phyloP scores from a whole-genome alignment of 2,797 vertebrate species.

The Parauchenoglanis punctatus region DNA sequence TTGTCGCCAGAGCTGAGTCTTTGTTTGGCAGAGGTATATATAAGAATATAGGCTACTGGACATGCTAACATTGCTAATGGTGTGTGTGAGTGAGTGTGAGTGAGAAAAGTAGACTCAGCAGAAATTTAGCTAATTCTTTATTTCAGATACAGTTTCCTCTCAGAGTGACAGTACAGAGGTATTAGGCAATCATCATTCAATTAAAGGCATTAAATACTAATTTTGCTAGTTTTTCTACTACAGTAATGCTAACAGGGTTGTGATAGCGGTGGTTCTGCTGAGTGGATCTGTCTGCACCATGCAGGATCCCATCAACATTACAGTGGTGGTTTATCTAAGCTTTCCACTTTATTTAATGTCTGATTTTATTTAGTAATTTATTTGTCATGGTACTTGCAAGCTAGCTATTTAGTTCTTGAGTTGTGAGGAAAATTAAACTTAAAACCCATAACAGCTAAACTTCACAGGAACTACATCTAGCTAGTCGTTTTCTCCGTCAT shows the following conservation, averaged over 20 bases:
- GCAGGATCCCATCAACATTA: neutral
- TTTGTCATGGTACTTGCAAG: neutral
- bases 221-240: neutral
- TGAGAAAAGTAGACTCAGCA: neutral
- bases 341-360: neutral
- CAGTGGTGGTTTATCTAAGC: neutral
- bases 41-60: neutral
- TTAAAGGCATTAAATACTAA: neutral
- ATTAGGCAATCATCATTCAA: neutral
- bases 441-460: neutral
- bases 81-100: neutral
- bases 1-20: neutral
- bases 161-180: neutral
- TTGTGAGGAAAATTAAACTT: neutral
- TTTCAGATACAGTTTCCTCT: neutral
- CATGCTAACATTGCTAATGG: neutral
- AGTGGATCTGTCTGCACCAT: neutral
- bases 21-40: too few relatives aligned
- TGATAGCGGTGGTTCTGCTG: neutral
- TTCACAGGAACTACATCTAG: neutral
- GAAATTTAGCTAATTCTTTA: constrained; percentile 6
- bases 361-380: neutral
- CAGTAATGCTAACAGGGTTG: neutral
- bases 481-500: neutral
- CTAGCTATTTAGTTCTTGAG: neutral